Evolutionary conservation across 2,113 vertebrate species (phyloP).

Genomic region (Chaetodon trifascialis): DNA sequence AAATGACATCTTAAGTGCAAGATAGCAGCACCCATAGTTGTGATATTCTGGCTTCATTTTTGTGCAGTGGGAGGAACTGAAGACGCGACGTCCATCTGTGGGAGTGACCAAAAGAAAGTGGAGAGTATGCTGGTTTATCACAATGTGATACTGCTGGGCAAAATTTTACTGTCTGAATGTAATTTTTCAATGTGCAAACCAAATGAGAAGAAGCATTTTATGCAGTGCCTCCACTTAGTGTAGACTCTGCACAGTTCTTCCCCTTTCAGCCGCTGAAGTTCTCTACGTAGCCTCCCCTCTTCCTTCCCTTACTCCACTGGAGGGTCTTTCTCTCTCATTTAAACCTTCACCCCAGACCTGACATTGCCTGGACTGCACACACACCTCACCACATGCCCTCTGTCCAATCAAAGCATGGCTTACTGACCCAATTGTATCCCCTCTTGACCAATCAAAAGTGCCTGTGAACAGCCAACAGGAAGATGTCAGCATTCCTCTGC

Average conservation of each 20-base stretch:
- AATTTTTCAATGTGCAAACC: background rate
- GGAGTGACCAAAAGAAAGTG: background rate
- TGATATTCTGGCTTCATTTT: no score
- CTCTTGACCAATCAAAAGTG: slow-evolving; percentile 71
- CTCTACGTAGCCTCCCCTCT: background rate
- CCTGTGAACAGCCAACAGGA: slow-evolving; percentile 72
- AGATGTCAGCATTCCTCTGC: slow-evolving; percentile 79
- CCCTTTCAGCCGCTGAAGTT: background rate
- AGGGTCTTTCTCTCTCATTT: slow-evolving; percentile 28
- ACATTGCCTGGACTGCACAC: slow-evolving; percentile 41
- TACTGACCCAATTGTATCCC: slow-evolving; percentile 63
- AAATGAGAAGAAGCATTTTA: background rate
- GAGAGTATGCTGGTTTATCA: background rate
- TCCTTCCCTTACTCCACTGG: slow-evolving; percentile 12
- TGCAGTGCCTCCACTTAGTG: no score
- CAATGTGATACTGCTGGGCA: background rate
- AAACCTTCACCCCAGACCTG: slow-evolving; percentile 46
- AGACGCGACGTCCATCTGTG: no score
- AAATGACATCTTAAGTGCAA: no score
- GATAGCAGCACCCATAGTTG: no score
- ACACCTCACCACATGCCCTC: slow-evolving; percentile 50
- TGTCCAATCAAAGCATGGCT: slow-evolving; percentile 60
- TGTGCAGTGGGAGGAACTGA: no score
- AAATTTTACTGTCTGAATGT: background rate
- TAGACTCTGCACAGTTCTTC: background rate